Evolutionary conservation across 2,113 vertebrate species (phyloP), one percentile per base, ranked within the genome.

Genomic region (Neodon shergylaensis): DNA sequence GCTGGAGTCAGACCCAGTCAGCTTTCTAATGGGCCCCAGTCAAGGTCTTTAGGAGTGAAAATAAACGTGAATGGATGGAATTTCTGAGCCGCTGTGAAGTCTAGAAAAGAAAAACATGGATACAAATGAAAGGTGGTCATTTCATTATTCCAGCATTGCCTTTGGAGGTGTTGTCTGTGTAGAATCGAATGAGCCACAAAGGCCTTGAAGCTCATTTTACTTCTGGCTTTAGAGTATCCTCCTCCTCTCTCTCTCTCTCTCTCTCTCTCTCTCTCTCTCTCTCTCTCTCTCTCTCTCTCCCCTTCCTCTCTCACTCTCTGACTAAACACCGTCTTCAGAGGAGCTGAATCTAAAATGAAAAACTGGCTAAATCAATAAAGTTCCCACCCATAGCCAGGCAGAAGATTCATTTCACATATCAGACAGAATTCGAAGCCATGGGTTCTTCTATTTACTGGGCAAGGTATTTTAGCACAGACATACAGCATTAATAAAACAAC

Each of bases 401-500:
- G 72, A 95, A 96, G 92, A 94, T 96, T 94, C 82, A 87, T 94
- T 94, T 96, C 68, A 87, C 58, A 39, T 65, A 92, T 66, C 85
- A 91, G 74, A 92, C n/a, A 90, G 77, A 97, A 89, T 84, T 58
- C 52, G 90, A 93, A 95, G 28, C 33, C 78, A 61, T 10, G 5
- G 31, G 33, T 90, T 95, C 52, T 10, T 92, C 16, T 44, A n/a
- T 19, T 61, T 36, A 81, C 44, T 49, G 44, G 88, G 61, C 58
- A 91, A 81, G 78, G 7, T 85, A 61, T 91, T 89, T 94, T 49
- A 74, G 21, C 54, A 12, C 66, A 93, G 81, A 92, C 77, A 90
- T 16, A 87, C 42, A 72, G 91, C 92, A 79, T 89, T 95, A 98
- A 85, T 94, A 92, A 73, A 95, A 96, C 94, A 83, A 61, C 88